Evolutionary conservation across 2,113 vertebrate genomes (phyloP), one percentile per base, ranked within the genome.

Genomic region (Cavia porcellus): DNA sequence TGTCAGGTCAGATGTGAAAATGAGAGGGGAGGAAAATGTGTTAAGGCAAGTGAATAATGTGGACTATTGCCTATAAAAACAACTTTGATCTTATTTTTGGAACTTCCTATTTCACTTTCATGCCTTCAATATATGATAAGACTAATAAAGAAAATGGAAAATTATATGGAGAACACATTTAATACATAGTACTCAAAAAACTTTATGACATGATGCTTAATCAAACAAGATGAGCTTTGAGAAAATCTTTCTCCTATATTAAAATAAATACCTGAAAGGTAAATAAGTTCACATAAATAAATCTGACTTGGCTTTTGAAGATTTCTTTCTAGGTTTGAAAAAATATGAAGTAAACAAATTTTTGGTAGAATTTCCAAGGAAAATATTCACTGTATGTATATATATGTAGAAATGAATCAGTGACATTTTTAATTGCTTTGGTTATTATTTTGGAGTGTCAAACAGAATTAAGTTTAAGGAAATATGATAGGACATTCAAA

Each of bases 201-300:
- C 7, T 62, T 8, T 68, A 66, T 55, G 25, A 94, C 17, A 83
- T 30, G 24, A 84, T 59, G 7, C 13, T 93, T 75, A 96, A 90
- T 24, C 20, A 93, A 93, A 35, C 61, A 87, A 77, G 61, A 91
- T 45, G n/a, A 92, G 9, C 74, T 94, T 91, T 75, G 25, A 89
- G 50, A 89, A 96, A 96, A 84, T 1, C 7, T 95, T 55, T 50
- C 32, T 90, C 13, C 50, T 70, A 94, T 1, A 83, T 64, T 70
- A 68, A 96, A 96, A 90, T 42, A 92, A 92, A 72, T 75, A 90
- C 3, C 25, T 95, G 55, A 86, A 93, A 94, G 25, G 28, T 70
- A 87, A 13, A 59, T 11, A 85, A 57, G 90, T 94, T 35, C 38
- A 93, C 14, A 32, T 42, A 77, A 10, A 90, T 90, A 96, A 92